phyloP scores from a whole-genome alignment of 2,888 invertebrate species.

The Eulithis testata region DNA sequence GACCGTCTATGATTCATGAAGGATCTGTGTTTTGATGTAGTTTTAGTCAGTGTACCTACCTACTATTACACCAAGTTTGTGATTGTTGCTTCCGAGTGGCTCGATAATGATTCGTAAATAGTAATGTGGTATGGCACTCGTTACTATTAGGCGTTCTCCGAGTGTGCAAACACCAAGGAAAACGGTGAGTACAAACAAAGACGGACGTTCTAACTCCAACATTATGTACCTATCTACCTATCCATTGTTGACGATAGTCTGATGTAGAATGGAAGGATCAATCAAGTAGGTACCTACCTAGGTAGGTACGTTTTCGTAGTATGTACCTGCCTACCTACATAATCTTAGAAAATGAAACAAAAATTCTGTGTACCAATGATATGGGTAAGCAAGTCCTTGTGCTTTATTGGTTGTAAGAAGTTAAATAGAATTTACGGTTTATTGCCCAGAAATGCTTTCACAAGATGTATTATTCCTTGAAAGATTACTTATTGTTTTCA shows the following conservation, averaged over 20 bases:
- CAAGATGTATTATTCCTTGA: too few relatives aligned
- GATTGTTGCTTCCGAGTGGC: slow-evolving; percentile 65
- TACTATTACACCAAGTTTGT: slow-evolving; percentile 70
- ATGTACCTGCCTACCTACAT: too few relatives aligned
- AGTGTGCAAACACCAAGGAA: slow-evolving; percentile 81
- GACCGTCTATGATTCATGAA: slow-evolving; percentile 63
- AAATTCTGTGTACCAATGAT: too few relatives aligned
- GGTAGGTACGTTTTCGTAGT: neutral
- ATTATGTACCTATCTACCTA: neutral
- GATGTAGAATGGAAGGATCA: slow-evolving; percentile 42
- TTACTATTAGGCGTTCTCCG: slow-evolving; percentile 81
- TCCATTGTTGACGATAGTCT: slow-evolving; percentile 43
- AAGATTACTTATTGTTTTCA: too few relatives aligned
- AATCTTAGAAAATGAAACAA: too few relatives aligned
- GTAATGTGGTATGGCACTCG: slow-evolving; percentile 83
- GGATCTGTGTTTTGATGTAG: slow-evolving; percentile 65
- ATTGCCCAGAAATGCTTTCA: too few relatives aligned
- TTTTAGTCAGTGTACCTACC: slow-evolving; percentile 53
- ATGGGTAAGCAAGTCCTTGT: too few relatives aligned
- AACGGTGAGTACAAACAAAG: slow-evolving; percentile 69
- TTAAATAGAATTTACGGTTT: too few relatives aligned
- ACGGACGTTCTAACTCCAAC: slow-evolving; percentile 31
- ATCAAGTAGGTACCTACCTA: slow-evolving; percentile 25
- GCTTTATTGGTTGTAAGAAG: too few relatives aligned
- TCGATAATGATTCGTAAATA: slow-evolving; percentile 75